A percentile compares a stretch with the other conserved stretches of the same genome.
Evolutionary conservation across 2,888 invertebrate species (phyloP).

Genomic region (Diaprepes abbreviatus): DNA sequence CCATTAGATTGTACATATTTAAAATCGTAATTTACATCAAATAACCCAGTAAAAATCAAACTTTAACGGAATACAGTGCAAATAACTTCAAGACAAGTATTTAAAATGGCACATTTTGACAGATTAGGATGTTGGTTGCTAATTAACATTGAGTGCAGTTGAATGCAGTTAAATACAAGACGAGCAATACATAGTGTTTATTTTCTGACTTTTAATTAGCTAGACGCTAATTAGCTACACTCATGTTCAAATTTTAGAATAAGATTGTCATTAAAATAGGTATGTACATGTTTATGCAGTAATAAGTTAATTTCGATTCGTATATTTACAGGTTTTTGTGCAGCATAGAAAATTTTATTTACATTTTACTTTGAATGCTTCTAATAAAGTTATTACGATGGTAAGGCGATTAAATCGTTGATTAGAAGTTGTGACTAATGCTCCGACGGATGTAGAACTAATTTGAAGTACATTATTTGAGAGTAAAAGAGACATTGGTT

Average conservation of each 20-base stretch:
- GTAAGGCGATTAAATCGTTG: too few species aligned
- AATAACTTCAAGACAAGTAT: too few species aligned
- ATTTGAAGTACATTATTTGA: too few species aligned
- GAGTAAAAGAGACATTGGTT: too few species aligned
- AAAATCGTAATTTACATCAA: too few species aligned
- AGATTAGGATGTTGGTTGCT: constrained; percentile 17
- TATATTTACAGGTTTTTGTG: neutral
- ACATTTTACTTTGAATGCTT: neutral
- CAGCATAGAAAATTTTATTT: neutral
- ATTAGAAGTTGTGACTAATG: too few species aligned
- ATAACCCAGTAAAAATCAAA: too few species aligned
- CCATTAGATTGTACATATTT: too few species aligned
- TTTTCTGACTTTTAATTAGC: constrained; percentile 29
- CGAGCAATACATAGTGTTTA: constrained; percentile 30
- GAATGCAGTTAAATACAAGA: constrained; percentile 17
- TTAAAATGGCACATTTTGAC: too few species aligned
- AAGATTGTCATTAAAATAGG: constrained; percentile 34
- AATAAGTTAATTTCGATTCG: constrained; percentile 27
- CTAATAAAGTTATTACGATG: neutral
- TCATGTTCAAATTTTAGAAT: constrained; percentile 9
- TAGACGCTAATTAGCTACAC: constrained; percentile 31
- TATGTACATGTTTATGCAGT: constrained; percentile 37
- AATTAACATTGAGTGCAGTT: constrained; percentile 5
- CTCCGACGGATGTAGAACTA: too few species aligned
- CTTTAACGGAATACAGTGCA: too few species aligned